A percentile compares a stretch with the other conserved stretches of the same genome.
Evolutionary conservation across 2,797 vertebrate species (phyloP).

Genomic region (Channa striata): DNA sequence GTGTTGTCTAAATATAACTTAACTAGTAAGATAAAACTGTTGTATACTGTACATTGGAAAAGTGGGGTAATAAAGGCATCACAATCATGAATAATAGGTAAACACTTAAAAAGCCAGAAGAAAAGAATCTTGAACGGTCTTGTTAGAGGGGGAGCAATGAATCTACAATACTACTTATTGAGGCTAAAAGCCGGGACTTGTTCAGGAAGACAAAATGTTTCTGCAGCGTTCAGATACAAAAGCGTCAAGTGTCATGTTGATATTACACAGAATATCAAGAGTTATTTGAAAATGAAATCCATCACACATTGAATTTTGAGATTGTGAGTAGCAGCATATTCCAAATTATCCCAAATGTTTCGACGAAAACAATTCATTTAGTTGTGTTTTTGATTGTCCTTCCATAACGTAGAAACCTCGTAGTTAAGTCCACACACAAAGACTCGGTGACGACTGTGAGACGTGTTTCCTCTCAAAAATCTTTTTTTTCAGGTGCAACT

Average conservation of each 20-base stretch:
- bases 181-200: slow-evolving; percentile 69
- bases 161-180: slow-evolving; percentile 68
- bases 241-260: slow-evolving; percentile 13
- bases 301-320: slow-evolving; percentile 46
- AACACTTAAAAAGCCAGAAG: slow-evolving; percentile 33
- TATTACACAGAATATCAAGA: background rate
- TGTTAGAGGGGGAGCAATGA: slow-evolving; percentile 46
- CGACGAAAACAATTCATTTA: background rate
- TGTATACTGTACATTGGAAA: background rate
- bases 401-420: background rate
- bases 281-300: slow-evolving; percentile 29
- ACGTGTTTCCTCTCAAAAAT: slow-evolving; percentile 3
- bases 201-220: slow-evolving; percentile 74
- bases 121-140: slow-evolving; percentile 27
- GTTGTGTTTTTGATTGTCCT: too few relatives aligned
- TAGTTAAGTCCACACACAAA: background rate
- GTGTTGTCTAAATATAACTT: background rate
- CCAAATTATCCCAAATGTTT: background rate
- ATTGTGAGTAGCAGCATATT: background rate
- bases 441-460: background rate
- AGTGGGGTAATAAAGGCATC: background rate
- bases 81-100: slow-evolving; percentile 28
- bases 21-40: background rate
- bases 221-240: slow-evolving; percentile 65
- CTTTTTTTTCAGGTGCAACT: slow-evolving; percentile 11